Evolutionary conservation across 2,888 invertebrate species (phyloP).

Genomic region (Folsomia manolachei): DNA sequence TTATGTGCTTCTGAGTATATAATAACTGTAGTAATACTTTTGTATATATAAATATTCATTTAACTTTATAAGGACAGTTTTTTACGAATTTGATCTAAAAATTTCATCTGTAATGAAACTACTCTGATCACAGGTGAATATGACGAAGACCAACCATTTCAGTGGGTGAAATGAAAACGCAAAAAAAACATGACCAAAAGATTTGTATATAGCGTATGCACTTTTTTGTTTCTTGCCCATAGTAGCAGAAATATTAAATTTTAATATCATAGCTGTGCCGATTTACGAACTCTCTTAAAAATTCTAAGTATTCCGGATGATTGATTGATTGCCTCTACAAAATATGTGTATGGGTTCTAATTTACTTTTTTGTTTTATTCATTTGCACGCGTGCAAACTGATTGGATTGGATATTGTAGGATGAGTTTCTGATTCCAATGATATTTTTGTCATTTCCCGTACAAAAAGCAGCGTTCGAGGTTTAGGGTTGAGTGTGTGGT

Average conservation of each 20-base stretch:
- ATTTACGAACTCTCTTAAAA: no score
- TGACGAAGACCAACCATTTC: conserved; percentile 30
- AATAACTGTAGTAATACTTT: background rate
- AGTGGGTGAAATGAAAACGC: background rate
- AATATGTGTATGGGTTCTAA: background rate
- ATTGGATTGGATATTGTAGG: no score
- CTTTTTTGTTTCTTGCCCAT: no score
- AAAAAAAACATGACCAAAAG: no score
- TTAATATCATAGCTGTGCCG: no score
- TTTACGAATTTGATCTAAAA: background rate
- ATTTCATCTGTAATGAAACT: conserved; percentile 7
- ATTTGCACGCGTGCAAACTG: no score
- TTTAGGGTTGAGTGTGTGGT: background rate
- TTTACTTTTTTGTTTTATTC: background rate
- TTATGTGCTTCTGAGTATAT: no score
- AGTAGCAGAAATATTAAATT: no score
- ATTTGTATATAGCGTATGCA: no score
- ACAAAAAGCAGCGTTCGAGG: background rate
- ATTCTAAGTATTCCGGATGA: no score
- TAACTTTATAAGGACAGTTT: background rate
- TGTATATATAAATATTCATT: background rate
- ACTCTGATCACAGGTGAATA: conserved; percentile 41
- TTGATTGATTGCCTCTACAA: background rate
- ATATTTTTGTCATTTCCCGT: background rate
- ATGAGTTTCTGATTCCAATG: no score